These are phyloP conservation scores for Lagopus muta DNA, from an alignment of 2,113 vertebrate species.

Conservation along the genomic window DNA sequence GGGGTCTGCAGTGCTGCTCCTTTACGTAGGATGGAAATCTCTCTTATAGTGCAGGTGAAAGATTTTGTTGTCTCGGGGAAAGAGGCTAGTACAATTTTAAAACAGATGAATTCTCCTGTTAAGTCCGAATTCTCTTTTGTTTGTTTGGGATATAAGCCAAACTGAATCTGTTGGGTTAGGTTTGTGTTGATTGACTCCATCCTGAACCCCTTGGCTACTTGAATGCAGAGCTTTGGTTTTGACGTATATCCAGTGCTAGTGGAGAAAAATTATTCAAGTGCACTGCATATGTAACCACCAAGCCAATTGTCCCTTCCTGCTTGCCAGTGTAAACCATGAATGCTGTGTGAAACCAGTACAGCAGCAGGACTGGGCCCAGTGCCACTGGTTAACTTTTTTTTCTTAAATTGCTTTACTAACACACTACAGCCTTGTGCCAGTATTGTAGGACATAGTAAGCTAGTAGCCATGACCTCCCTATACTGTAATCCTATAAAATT, in stretches of 20 bases:
- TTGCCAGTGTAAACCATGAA: constrained; percentile 5
- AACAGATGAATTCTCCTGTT: constrained; percentile 28
- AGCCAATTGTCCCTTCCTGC: constrained; percentile 32
- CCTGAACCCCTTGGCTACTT: neutral
- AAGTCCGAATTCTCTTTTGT: neutral
- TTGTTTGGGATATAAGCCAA: neutral
- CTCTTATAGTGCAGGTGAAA: neutral
- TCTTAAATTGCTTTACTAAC: neutral
- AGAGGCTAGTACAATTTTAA: neutral
- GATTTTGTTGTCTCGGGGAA: neutral
- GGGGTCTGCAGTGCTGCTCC: neutral
- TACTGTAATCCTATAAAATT: neutral
- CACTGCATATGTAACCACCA: neutral
- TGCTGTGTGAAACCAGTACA: neutral
- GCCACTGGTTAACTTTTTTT: neutral
- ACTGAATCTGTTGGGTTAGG: neutral
- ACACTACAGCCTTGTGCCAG: neutral
- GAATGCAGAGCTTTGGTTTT: constrained; percentile 22
- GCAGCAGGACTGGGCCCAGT: constrained; percentile 2
- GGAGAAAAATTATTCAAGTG: constrained; percentile 7
- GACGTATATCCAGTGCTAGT: neutral
- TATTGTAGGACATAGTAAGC: neutral
- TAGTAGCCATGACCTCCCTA: neutral
- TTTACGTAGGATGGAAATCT: neutral
- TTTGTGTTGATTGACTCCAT: neutral